Evolutionary conservation across 2,113 vertebrate species (phyloP).

Genomic region (Pangasianodon gigas): DNA sequence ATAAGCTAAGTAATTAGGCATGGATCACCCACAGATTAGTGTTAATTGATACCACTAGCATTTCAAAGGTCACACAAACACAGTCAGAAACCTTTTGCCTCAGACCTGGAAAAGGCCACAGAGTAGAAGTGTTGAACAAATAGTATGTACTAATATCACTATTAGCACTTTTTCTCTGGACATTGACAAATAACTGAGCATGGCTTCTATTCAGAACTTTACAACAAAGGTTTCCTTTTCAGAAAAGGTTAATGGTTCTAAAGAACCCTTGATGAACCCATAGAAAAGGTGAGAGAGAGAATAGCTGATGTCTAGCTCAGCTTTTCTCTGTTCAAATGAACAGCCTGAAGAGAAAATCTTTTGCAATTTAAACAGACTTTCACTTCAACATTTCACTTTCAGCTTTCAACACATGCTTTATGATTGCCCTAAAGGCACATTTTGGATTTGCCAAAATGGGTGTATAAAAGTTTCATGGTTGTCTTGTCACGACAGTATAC

Average conservation of each 20-base stretch:
- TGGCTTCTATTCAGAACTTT: neutral
- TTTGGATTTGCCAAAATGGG: neutral
- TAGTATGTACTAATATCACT: neutral
- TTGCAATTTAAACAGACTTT: slow-evolving; percentile 8
- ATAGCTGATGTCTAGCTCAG: neutral
- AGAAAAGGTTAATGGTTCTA: slow-evolving; percentile 3
- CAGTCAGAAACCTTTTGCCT: slow-evolving; percentile 6
- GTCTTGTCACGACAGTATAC: slow-evolving; percentile 29
- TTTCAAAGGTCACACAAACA: slow-evolving; percentile 48
- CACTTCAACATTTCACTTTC: slow-evolving; percentile 4
- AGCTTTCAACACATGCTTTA: neutral
- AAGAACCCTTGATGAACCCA: neutral
- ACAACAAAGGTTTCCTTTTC: neutral
- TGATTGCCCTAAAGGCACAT: neutral
- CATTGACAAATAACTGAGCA: neutral
- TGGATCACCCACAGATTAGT: slow-evolving; percentile 31
- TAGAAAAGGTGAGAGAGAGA: neutral
- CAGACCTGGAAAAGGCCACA: neutral
- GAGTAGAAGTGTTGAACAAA: slow-evolving; percentile 26
- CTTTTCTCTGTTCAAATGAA: neutral
- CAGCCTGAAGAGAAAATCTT: neutral
- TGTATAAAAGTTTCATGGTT: slow-evolving; percentile 42
- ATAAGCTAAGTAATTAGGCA: slow-evolving; percentile 33
- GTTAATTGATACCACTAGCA: slow-evolving; percentile 18
- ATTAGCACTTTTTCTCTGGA: neutral